Conservation (phyloP, 1,140 invertebrate species). For the Pantala flavescens region DNA sequence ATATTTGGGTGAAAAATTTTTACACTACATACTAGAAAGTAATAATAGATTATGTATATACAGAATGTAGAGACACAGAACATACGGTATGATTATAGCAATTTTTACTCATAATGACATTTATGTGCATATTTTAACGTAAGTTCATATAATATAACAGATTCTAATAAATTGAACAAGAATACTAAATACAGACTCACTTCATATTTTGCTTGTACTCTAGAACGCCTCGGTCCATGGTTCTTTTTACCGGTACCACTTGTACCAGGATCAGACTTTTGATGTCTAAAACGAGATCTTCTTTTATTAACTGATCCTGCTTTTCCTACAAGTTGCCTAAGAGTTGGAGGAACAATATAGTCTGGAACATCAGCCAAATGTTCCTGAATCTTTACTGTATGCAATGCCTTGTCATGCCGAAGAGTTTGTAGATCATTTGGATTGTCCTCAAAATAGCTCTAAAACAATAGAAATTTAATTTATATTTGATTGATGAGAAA, state of each 20-base stretch:
- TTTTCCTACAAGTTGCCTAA: slow-evolving; percentile 47
- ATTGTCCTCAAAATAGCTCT: slow-evolving; percentile 91
- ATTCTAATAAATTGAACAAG: no score
- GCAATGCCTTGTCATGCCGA: slow-evolving; percentile 84
- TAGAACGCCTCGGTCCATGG: background rate
- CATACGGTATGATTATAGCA: no score
- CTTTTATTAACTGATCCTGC: background rate
- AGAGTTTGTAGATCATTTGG: slow-evolving; percentile 80
- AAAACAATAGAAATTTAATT: slow-evolving; percentile 17
- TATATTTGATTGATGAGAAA: no score
- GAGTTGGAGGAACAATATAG: slow-evolving; percentile 74
- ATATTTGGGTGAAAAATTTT: no score
- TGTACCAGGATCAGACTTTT: no score
- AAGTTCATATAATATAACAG: no score
- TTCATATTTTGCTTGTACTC: background rate
- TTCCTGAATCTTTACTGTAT: slow-evolving; percentile 69
- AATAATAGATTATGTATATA: no score
- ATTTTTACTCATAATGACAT: no score
- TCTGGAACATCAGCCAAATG: slow-evolving; percentile 90
- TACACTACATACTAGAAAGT: no score
- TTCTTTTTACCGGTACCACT: background rate
- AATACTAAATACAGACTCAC: no score
- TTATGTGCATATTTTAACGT: no score
- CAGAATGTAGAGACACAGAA: no score
- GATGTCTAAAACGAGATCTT: background rate